These are phyloP conservation scores for Bufo bufo DNA, from an alignment of 2,113 vertebrate species.

Conservation along the genomic window DNA sequence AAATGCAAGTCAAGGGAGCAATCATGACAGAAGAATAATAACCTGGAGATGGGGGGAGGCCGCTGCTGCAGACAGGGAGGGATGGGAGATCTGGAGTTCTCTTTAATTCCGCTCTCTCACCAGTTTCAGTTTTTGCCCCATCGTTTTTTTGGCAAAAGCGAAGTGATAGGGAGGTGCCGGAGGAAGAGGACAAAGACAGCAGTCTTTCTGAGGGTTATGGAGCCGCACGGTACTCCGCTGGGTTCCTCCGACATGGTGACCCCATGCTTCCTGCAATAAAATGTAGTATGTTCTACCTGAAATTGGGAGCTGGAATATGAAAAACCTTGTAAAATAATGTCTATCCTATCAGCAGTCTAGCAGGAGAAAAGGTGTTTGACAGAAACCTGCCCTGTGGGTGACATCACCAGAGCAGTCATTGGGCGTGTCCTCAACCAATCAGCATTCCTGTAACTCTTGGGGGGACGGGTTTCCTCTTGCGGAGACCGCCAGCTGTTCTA, in stretches of 20 bases:
- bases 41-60: conserved; percentile 40
- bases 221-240: background rate
- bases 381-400: too few relatives aligned
- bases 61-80: conserved; percentile 9
- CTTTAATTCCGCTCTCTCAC: conserved; percentile 44
- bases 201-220: background rate
- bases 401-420: too few relatives aligned
- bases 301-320: background rate
- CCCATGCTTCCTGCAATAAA: conserved; percentile 1
- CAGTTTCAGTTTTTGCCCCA: conserved; percentile 27
- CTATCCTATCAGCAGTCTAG: background rate
- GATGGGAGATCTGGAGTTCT: conserved; percentile 22
- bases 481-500: too few relatives aligned
- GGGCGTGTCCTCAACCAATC: too few relatives aligned
- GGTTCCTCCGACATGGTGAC: background rate
- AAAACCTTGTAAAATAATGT: background rate
- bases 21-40: conserved; percentile 56
- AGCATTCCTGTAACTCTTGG: too few relatives aligned
- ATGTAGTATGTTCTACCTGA: background rate
- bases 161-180: conserved; percentile 24
- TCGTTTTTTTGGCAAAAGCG: background rate
- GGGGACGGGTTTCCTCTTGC: too few relatives aligned
- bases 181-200: conserved; percentile 12
- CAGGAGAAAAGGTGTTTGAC: too few relatives aligned
- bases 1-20: conserved; percentile 56